Evolutionary conservation across 2,888 invertebrate species (phyloP).

Genomic region (Athalia rosae): DNA sequence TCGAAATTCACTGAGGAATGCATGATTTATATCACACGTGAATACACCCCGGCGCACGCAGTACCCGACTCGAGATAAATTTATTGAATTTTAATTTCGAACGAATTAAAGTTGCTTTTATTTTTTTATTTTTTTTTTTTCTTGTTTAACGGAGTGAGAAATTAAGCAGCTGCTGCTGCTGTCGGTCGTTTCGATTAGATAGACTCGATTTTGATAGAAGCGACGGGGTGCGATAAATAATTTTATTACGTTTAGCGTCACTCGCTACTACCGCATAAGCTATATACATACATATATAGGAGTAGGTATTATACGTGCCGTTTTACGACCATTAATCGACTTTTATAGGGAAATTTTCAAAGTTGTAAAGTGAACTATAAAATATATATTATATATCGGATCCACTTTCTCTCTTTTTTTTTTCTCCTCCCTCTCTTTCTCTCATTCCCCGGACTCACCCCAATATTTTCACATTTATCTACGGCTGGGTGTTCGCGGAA

Average conservation of each 20-base stretch:
- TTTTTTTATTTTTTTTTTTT: too few species aligned
- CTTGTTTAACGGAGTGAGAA: constrained; percentile 13
- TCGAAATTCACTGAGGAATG: too few species aligned
- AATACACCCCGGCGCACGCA: too few species aligned
- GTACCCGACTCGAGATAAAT: too few species aligned
- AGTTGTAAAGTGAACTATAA: constrained; percentile 40
- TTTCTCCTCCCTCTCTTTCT: background rate
- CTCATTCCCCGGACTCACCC: background rate
- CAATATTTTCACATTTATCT: constrained; percentile 24
- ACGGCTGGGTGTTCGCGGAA: constrained; percentile 10
- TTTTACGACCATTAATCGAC: constrained; percentile 41
- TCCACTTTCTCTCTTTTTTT: background rate
- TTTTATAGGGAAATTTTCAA: constrained; percentile 43
- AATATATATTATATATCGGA: constrained; percentile 21
- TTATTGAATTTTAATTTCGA: too few species aligned
- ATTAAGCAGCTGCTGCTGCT: background rate
- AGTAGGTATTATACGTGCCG: background rate
- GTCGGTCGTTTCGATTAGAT: constrained; percentile 20
- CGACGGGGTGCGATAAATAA: constrained; percentile 26
- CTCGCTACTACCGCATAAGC: background rate
- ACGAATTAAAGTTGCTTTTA: too few species aligned
- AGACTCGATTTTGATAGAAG: constrained; percentile 9
- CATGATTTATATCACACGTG: too few species aligned
- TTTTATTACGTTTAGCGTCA: constrained; percentile 29
- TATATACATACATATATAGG: too few species aligned